Evolutionary conservation across 2,113 vertebrate genomes (phyloP).

Genomic region (Barnardius zonarius): DNA sequence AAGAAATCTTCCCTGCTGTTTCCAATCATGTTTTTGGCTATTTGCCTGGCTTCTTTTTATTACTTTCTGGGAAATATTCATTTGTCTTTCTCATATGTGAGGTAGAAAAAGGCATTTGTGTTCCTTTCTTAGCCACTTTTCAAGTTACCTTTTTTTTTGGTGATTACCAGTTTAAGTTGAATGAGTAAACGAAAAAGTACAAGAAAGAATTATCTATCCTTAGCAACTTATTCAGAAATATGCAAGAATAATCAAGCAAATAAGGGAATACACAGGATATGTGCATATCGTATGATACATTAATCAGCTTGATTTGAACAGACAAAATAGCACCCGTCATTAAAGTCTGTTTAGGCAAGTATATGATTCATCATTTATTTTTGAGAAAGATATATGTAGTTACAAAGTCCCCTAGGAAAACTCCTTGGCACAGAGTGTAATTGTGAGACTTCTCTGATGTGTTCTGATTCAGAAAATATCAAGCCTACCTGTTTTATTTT

Average conservation of each 20-base stretch:
- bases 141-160: not conserved
- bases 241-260: not conserved
- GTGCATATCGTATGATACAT: not conserved
- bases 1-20: not conserved
- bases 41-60: not conserved
- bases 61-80: not conserved
- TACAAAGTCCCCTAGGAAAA: not conserved
- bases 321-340: not conserved
- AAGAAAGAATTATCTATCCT: not conserved
- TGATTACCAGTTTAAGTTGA: not conserved
- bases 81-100: not conserved
- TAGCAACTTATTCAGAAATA: not conserved
- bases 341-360: not conserved
- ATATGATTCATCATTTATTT: not conserved
- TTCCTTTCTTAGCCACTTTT: not conserved
- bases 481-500: not conserved
- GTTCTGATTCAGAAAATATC: not conserved
- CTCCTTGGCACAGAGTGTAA: not conserved
- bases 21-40: not conserved
- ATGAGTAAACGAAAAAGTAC: not conserved
- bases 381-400: not conserved
- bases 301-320: not conserved
- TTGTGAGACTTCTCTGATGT: not conserved
- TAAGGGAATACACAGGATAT: not conserved
- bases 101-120: not conserved